phyloP scores from a whole-genome alignment of 2,113 vertebrate genomes.

The Chunga burmeisteri region DNA sequence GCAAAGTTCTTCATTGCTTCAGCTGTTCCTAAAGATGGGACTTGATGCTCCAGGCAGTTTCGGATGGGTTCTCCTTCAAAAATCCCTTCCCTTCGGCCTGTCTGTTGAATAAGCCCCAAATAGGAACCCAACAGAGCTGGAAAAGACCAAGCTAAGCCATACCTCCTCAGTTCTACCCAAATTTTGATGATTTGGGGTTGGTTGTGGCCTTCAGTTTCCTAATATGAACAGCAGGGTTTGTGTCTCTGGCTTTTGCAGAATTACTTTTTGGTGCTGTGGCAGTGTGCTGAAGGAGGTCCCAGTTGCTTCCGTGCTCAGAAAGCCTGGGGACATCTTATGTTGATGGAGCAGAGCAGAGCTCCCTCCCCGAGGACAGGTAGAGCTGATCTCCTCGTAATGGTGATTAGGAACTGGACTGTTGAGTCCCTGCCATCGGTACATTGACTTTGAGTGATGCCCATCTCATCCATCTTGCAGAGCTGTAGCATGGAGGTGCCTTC shows the following conservation, averaged over 20 bases:
- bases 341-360: background rate
- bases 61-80: background rate
- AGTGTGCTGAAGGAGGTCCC: background rate
- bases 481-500: background rate
- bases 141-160: background rate
- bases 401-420: background rate
- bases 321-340: fast-evolving
- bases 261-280: background rate
- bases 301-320: background rate
- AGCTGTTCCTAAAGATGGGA: background rate
- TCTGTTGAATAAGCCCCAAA: background rate
- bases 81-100: background rate
- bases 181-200: background rate
- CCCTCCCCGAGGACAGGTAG: fast-evolving
- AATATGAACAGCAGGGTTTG: background rate
- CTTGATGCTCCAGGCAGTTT: background rate
- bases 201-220: background rate
- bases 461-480: background rate
- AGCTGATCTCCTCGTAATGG: fast-evolving
- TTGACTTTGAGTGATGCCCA: background rate
- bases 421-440: fast-evolving
- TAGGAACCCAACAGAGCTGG: background rate
- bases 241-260: background rate
- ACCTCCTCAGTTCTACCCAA: background rate
- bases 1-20: background rate